Conservation (phyloP, 2,113 vertebrate species). For the Nyctibius bracteatus region DNA sequence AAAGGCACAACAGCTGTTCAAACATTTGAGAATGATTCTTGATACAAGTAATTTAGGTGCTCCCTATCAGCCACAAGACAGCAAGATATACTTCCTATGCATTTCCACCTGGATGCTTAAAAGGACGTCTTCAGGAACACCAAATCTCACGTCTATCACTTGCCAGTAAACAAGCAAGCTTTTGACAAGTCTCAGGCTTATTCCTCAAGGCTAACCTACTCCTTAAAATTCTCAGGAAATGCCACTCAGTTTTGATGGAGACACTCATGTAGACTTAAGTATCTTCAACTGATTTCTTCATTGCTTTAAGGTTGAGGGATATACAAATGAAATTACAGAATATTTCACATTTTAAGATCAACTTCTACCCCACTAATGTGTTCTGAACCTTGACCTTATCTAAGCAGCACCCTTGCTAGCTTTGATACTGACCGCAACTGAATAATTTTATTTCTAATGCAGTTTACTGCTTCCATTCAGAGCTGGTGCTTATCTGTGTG, state of each 20-base stretch:
- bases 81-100: not conserved
- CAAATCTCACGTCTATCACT: not conserved
- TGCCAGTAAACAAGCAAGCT: not conserved
- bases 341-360: not conserved
- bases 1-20: conserved; percentile 45
- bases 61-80: not conserved
- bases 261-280: not conserved
- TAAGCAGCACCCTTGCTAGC: not conserved
- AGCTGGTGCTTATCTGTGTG: not conserved
- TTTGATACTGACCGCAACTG: not conserved
- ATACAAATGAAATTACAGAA: not conserved
- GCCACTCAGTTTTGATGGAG: not conserved
- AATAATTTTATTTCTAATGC: not conserved
- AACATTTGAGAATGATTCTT: not conserved
- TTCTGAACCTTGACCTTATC: not conserved
- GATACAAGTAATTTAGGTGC: not conserved
- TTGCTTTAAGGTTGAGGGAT: not conserved
- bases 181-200: not conserved
- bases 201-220: not conserved
- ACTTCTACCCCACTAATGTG: not conserved
- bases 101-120: not conserved
- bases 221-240: not conserved
- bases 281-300: not conserved
- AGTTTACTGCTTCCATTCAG: not conserved
- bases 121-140: not conserved